Conservation (phyloP, 2,888 invertebrate genomes). For the Lepidochrysops patricia region DNA sequence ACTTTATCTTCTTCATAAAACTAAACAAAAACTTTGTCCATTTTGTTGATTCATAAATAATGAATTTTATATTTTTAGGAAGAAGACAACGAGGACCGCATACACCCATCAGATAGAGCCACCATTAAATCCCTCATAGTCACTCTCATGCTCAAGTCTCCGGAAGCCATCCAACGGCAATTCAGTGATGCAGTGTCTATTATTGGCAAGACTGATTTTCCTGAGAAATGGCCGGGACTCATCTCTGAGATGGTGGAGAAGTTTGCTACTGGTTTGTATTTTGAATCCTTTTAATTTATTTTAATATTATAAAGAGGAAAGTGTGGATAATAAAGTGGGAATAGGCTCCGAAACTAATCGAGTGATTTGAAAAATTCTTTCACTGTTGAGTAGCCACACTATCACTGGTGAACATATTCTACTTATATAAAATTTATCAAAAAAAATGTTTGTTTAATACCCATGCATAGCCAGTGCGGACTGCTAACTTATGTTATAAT, state of each 20-base stretch:
- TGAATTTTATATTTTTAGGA: conserved; percentile 45
- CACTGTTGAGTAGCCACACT: too few species aligned
- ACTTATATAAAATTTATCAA: too few species aligned
- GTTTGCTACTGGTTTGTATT: conserved; percentile 82
- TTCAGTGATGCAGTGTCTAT: conserved; percentile 96
- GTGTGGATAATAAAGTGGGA: too few species aligned
- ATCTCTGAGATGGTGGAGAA: conserved; percentile 95
- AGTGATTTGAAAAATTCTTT: too few species aligned
- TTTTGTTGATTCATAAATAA: too few species aligned
- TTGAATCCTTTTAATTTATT: too few species aligned
- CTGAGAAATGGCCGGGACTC: conserved; percentile 95
- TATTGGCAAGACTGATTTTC: conserved; percentile 97
- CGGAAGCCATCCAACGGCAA: conserved; percentile 93
- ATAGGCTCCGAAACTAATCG: too few species aligned
- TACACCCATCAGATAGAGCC: conserved; percentile 84
- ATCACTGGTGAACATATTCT: too few species aligned
- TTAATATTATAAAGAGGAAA: too few species aligned
- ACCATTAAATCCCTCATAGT: conserved; percentile 91
- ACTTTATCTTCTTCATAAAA: neutral
- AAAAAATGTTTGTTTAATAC: too few species aligned
- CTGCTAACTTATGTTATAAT: too few species aligned
- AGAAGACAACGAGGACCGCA: conserved; percentile 85
- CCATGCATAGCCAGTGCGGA: too few species aligned
- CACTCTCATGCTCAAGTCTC: conserved; percentile 93
- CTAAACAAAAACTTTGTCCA: neutral